These are phyloP conservation scores for Helleia helle DNA, from an alignment of 2,888 invertebrate genomes.

Conservation along the genomic window DNA sequence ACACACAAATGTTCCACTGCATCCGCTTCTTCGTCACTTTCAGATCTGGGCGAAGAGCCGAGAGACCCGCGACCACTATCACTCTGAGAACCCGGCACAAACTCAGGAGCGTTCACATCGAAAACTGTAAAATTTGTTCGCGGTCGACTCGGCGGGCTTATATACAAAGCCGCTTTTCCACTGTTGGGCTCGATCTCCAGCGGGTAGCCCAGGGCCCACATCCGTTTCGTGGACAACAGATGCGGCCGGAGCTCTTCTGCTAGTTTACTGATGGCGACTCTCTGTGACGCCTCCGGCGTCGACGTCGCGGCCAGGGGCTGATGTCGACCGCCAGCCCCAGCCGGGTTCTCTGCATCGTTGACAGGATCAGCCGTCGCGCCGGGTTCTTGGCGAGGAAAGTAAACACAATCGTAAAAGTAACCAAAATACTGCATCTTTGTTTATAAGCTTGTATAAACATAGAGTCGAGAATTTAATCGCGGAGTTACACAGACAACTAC, in stretches of 20 bases:
- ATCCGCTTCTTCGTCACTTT: slow-evolving; percentile 73
- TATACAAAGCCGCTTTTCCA: slow-evolving; percentile 77
- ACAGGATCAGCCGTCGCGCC: slow-evolving; percentile 54
- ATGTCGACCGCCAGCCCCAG: slow-evolving; percentile 60
- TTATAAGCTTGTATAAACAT: slow-evolving; percentile 63
- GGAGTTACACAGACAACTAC: slow-evolving; percentile 52
- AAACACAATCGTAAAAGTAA: slow-evolving; percentile 61
- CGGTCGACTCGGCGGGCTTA: slow-evolving; percentile 66
- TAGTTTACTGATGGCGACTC: slow-evolving; percentile 72
- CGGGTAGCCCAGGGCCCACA: slow-evolving; percentile 82
- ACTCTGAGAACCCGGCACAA: slow-evolving; percentile 73
- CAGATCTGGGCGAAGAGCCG: slow-evolving; percentile 70
- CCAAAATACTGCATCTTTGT: slow-evolving; percentile 65
- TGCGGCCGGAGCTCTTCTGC: slow-evolving; percentile 75
- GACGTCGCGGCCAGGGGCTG: slow-evolving; percentile 56
- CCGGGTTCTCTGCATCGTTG: slow-evolving; percentile 57
- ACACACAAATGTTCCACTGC: slow-evolving; percentile 78
- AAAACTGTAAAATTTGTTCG: slow-evolving; percentile 54
- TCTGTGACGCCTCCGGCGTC: slow-evolving; percentile 51
- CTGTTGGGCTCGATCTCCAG: slow-evolving; percentile 76
- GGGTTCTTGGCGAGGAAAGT: slow-evolving; percentile 51
- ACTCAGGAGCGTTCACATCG: slow-evolving; percentile 80
- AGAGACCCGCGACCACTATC: slow-evolving; percentile 72
- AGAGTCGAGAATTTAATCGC: slow-evolving; percentile 65
- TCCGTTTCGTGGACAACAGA: slow-evolving; percentile 74